Conservation (phyloP, 1,140 invertebrate species). For the Cydia splendana region DNA sequence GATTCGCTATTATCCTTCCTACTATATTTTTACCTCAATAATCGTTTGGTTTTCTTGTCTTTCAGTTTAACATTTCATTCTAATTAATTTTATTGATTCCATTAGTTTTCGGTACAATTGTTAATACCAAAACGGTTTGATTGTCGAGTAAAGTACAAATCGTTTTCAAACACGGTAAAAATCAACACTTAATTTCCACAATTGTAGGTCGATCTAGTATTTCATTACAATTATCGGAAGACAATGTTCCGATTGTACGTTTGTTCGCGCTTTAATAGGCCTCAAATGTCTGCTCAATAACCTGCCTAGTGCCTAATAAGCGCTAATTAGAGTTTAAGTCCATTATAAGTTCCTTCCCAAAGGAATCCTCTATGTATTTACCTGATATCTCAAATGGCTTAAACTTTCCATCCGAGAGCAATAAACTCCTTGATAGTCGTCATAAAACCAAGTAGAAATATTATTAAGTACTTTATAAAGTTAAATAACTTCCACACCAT, state of each 20-base stretch:
- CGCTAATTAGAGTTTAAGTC: background rate
- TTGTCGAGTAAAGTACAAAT: no score
- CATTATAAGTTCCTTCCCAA: background rate
- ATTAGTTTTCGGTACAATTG: background rate
- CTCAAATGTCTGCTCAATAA: background rate
- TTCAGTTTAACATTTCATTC: background rate
- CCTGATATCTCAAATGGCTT: slow-evolving; percentile 1
- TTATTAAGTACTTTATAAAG: background rate
- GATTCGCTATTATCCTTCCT: background rate
- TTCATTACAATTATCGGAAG: no score
- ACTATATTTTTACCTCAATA: background rate
- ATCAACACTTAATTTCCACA: no score
- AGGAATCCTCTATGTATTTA: background rate
- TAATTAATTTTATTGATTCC: background rate
- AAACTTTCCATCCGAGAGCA: background rate
- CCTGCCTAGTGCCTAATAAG: background rate
- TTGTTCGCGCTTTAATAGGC: background rate
- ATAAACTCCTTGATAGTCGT: background rate
- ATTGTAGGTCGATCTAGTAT: no score
- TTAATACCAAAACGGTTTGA: no score
- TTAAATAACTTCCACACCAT: background rate
- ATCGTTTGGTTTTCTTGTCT: background rate
- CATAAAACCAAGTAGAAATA: background rate
- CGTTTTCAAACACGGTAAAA: no score
- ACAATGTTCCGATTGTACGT: background rate